phyloP scores from a whole-genome alignment of 2,888 invertebrate species.

The Cyaniris semiargus region DNA sequence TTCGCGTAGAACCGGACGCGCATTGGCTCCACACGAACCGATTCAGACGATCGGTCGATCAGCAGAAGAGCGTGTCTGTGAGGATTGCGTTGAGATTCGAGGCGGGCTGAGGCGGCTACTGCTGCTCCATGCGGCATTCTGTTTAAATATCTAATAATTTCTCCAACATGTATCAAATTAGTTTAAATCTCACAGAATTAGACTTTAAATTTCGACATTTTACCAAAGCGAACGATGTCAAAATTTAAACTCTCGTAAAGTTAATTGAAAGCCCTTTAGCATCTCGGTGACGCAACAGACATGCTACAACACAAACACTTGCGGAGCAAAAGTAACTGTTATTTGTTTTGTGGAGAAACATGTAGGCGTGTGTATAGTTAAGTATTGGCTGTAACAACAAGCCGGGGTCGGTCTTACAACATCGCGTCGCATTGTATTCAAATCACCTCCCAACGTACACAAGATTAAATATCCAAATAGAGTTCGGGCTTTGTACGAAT shows the following conservation, averaged over 20 bases:
- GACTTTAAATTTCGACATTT: conserved; percentile 12
- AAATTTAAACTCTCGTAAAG: conserved; percentile 19
- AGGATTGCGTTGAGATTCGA: conserved; percentile 60
- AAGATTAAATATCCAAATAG: conserved; percentile 21
- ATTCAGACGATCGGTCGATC: conserved; percentile 69
- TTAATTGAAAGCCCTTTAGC: conserved; percentile 13
- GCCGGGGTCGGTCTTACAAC: conserved; percentile 27
- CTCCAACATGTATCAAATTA: not conserved
- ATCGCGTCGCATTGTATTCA: conserved; percentile 20
- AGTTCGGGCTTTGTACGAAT: not conserved
- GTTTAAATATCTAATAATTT: not conserved
- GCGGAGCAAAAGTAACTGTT: conserved; percentile 18
- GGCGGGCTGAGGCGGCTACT: conserved; percentile 50
- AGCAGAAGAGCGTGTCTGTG: conserved; percentile 68
- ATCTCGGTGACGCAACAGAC: conserved; percentile 29
- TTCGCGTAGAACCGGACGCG: conserved; percentile 80
- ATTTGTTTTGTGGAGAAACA: conserved; percentile 13
- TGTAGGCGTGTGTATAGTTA: conserved; percentile 25
- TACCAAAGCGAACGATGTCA: conserved; percentile 1
- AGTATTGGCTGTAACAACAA: conserved; percentile 28
- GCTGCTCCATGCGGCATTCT: conserved; percentile 33
- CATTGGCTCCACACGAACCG: conserved; percentile 79
- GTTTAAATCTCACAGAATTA: not conserved
- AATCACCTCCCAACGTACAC: conserved; percentile 7
- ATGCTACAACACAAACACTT: conserved; percentile 21